Evolutionary conservation across 2,888 invertebrate species (phyloP).

Genomic region (Pseudeuparius sepicola): DNA sequence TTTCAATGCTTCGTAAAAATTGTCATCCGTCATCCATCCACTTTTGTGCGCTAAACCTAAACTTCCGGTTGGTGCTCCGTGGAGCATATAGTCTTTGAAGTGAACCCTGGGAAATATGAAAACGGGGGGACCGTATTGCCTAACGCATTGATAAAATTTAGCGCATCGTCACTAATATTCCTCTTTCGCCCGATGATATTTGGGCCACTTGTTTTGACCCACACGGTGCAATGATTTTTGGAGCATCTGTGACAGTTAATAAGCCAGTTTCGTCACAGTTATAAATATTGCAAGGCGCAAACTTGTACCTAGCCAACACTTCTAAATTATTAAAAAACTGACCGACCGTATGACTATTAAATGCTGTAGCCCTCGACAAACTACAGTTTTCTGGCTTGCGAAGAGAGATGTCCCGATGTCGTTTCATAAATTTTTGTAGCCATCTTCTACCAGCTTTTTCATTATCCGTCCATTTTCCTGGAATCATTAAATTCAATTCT

Average conservation of each 20-base stretch:
- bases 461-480: conserved; percentile 2
- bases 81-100: background rate
- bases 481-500: conserved; percentile 2
- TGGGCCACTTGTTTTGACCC: conserved; percentile 2
- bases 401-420: conserved; percentile 1
- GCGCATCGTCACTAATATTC: too few species aligned
- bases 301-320: conserved; percentile 1
- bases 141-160: too few species aligned
- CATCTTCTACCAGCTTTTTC: conserved; percentile 2
- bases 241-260: conserved; percentile 3
- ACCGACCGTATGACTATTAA: conserved; percentile 1
- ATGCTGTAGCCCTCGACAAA: conserved; percentile 1
- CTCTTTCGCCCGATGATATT: conserved; percentile 2
- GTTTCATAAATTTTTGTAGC: background rate
- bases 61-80: conserved; percentile 1
- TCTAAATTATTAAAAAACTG: conserved; percentile 3
- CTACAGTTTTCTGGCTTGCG: conserved; percentile 3
- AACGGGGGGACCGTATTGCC: too few species aligned
- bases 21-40: conserved; percentile 7
- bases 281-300: conserved; percentile 2
- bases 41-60: conserved; percentile 4
- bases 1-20: too few species aligned
- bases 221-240: conserved; percentile 3
- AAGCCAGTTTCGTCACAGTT: conserved; percentile 3
- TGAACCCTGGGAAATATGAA: background rate